Percentiles rank a stretch among this genome's conserved stretches.
Evolutionary conservation across 2,888 invertebrate genomes (phyloP).

Genomic region (Coremacera marginata): DNA sequence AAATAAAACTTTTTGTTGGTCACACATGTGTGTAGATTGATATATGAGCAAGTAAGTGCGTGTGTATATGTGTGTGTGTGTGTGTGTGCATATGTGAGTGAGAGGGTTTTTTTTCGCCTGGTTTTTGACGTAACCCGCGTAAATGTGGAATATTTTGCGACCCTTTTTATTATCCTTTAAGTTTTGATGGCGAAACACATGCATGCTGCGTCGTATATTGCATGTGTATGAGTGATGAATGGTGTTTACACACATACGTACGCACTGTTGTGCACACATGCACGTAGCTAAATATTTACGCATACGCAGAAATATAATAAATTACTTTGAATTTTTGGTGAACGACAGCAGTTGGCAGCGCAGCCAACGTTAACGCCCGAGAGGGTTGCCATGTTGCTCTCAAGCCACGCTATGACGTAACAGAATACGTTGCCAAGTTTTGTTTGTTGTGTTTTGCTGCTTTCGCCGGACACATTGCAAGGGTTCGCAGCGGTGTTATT

Average conservation of each 20-base stretch:
- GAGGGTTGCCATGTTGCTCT: conserved; percentile 41
- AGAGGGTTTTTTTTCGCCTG: not conserved
- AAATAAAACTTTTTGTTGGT: conserved; percentile 29
- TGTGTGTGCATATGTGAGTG: not conserved
- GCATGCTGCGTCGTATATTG: not conserved
- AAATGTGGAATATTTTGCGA: conserved; percentile 22
- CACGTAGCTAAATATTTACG: conserved; percentile 4
- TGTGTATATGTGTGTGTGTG: not conserved
- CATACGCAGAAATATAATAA: conserved; percentile 26
- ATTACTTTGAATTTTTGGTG: conserved; percentile 48
- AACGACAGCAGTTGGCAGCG: conserved; percentile 41
- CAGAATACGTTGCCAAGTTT: not conserved
- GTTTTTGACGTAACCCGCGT: conserved; percentile 11
- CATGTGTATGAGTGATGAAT: conserved; percentile 30
- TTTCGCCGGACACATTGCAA: not conserved
- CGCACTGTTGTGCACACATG: not conserved
- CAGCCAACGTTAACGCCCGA: conserved; percentile 11
- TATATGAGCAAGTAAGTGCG: not conserved
- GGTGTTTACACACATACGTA: conserved; percentile 4
- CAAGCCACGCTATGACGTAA: not conserved
- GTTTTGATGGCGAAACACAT: conserved; percentile 32
- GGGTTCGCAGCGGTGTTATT: conserved; percentile 32
- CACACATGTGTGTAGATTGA: not conserved
- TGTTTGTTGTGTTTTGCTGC: not conserved
- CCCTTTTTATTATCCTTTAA: conserved; percentile 38